Evolutionary conservation across 2,888 invertebrate genomes (phyloP).

Genomic region (Eueremaeus valkanovi): DNA sequence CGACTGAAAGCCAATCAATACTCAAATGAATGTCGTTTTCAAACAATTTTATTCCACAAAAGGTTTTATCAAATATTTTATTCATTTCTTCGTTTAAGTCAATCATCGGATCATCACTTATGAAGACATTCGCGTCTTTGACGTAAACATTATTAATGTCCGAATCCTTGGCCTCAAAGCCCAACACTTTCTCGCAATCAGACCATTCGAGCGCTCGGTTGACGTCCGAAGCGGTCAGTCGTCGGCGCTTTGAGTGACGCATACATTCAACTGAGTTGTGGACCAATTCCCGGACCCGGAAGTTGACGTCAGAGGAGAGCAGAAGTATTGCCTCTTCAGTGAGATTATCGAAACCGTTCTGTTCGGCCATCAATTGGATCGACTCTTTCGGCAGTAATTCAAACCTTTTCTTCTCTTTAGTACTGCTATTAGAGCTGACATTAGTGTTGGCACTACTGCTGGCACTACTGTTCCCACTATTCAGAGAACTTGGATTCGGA

Average conservation of each 20-base stretch:
- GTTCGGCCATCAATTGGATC: constrained; percentile 51
- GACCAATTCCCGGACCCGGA: constrained; percentile 52
- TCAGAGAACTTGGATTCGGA: not conserved
- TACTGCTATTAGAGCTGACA: too few species aligned
- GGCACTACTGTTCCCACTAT: not conserved
- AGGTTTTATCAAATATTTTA: not conserved
- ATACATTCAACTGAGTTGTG: constrained; percentile 53
- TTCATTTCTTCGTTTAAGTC: constrained; percentile 41
- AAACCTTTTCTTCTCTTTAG: not conserved
- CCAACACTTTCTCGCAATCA: constrained; percentile 49
- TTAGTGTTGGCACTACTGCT: not conserved
- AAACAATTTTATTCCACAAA: not conserved
- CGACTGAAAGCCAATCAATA: not conserved
- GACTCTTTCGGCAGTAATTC: constrained; percentile 48
- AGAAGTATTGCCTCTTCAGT: constrained; percentile 50
- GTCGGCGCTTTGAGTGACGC: constrained; percentile 52
- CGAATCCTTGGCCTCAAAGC: not conserved
- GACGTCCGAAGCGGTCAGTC: constrained; percentile 52
- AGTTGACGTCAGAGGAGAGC: constrained; percentile 53
- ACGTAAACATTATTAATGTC: not conserved
- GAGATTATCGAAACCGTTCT: constrained; percentile 50
- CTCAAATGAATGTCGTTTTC: not conserved
- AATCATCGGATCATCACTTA: constrained; percentile 25
- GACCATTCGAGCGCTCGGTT: constrained; percentile 51
- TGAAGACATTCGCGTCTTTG: constrained; percentile 36